These are phyloP conservation scores for Corynorhinus townsendii DNA, from an alignment of 2,113 vertebrate genomes.

Conservation along the genomic window DNA sequence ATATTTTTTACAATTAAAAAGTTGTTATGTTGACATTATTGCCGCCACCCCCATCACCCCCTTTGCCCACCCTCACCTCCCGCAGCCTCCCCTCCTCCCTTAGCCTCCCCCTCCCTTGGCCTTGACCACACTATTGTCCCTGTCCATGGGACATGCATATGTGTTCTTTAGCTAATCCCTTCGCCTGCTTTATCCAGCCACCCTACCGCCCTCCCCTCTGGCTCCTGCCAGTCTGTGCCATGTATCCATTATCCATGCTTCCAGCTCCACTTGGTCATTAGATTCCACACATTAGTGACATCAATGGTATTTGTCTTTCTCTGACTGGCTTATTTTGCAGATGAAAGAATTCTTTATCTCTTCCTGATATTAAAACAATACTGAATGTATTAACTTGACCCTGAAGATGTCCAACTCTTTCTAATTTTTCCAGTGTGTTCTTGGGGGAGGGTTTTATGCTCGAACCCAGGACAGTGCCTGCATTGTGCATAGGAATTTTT, in stretches of 20 bases:
- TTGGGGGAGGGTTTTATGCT: background rate
- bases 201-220: too few relatives aligned
- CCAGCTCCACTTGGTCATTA: background rate
- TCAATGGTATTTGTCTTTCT: background rate
- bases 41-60: too few relatives aligned
- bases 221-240: background rate
- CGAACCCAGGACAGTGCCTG: background rate
- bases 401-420: background rate
- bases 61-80: background rate
- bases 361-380: constrained; percentile 24
- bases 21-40: background rate
- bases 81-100: too few relatives aligned
- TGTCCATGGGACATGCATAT: background rate
- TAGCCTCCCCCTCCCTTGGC: background rate
- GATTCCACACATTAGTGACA: background rate
- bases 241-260: background rate
- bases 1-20: background rate
- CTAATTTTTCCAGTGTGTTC: background rate
- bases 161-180: background rate
- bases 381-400: background rate
- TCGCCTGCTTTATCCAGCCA: background rate
- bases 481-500: background rate
- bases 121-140: background rate
- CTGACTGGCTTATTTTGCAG: background rate
- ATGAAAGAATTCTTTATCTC: background rate